A percentile compares a stretch with the other conserved stretches of the same genome.
phyloP scores from a whole-genome alignment of 2,113 vertebrate species.

The Vimba vimba region DNA sequence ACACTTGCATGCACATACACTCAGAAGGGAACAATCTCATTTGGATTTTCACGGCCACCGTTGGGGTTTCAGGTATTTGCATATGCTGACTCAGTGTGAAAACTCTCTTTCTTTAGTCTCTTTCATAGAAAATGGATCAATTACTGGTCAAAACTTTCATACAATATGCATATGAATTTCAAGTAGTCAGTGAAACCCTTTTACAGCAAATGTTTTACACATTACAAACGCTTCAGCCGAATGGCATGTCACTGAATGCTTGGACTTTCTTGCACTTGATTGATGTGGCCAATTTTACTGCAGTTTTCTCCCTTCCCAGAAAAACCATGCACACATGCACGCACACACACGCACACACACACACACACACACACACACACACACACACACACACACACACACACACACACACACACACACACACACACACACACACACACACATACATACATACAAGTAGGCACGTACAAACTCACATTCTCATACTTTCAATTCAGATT shows the following conservation, averaged over 20 bases:
- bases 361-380: background rate
- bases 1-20: background rate
- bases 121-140: constrained; percentile 18
- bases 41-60: constrained; percentile 38
- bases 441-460: background rate
- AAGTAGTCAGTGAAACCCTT: background rate
- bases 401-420: background rate
- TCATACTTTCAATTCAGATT: background rate
- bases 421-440: background rate
- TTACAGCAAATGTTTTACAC: constrained; percentile 3
- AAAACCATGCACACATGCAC: constrained; percentile 5
- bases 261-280: constrained; percentile 42
- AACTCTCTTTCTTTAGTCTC: constrained; percentile 3
- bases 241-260: constrained; percentile 16
- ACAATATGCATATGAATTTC: background rate
- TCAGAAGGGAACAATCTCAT: constrained; percentile 6
- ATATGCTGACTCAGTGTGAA: constrained; percentile 28
- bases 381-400: background rate
- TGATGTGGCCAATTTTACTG: constrained; percentile 48
- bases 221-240: constrained; percentile 30
- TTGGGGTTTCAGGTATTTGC: constrained; percentile 46
- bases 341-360: background rate
- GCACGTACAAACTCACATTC: constrained; percentile 15
- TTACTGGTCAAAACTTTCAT: background rate
- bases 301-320: constrained; percentile 43